Percentiles rank a stretch among this genome's conserved stretches.
Evolutionary conservation across 2,797 vertebrate genomes (phyloP).

Genomic region (Aplochiton taeniatus): DNA sequence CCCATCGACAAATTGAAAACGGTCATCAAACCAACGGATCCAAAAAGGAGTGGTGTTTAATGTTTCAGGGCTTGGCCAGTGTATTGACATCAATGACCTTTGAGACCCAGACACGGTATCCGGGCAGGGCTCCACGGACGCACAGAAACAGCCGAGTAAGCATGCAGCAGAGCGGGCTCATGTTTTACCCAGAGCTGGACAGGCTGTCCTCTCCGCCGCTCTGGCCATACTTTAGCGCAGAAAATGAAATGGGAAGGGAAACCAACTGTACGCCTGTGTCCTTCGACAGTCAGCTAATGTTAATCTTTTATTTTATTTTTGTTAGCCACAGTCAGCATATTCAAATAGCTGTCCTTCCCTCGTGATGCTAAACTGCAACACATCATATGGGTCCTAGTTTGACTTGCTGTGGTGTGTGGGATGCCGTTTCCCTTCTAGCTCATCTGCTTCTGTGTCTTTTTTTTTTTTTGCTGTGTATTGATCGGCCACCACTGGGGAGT

Average conservation of each 20-base stretch:
- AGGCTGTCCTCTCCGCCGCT: not conserved
- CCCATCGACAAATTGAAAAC: too few species aligned
- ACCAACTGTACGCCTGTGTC: too few species aligned
- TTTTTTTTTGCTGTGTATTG: slow-evolving; percentile 61
- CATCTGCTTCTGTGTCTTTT: slow-evolving; percentile 30
- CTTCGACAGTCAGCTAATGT: too few species aligned
- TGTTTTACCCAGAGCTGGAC: slow-evolving; percentile 45
- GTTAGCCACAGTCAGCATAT: too few species aligned
- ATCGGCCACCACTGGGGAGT: slow-evolving; percentile 46
- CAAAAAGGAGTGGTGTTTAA: not conserved
- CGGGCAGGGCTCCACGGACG: slow-evolving; percentile 4
- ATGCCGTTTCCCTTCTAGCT: not conserved
- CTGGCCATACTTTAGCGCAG: not conserved
- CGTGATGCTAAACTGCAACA: too few species aligned
- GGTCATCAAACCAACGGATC: not conserved
- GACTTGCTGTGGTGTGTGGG: too few species aligned
- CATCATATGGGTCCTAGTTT: too few species aligned
- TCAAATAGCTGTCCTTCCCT: too few species aligned
- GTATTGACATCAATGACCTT: slow-evolving; percentile 13
- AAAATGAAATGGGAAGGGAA: too few species aligned
- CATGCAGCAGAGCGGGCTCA: slow-evolving; percentile 44
- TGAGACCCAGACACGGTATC: not conserved
- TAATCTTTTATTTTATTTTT: too few species aligned
- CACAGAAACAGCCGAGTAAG: slow-evolving; percentile 61
- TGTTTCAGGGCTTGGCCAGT: not conserved